Evolutionary conservation across 2,888 invertebrate genomes (phyloP), one percentile per base, ranked within the genome.

Genomic region (Phaonia tiefii): DNA sequence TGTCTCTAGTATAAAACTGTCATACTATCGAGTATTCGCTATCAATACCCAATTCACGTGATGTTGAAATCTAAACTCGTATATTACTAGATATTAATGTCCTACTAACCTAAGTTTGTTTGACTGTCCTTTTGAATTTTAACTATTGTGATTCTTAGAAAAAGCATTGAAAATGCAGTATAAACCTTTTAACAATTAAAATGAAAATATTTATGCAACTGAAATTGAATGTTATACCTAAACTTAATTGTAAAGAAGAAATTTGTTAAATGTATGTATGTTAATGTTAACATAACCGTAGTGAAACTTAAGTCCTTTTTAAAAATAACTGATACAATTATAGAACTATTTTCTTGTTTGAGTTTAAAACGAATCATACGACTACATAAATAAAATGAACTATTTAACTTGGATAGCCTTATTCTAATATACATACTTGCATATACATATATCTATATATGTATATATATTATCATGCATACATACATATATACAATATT

Each of bases 121-220:
- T 25, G 22, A 42, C 25, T 60, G 17, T 63, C 25, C 11, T 56
- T 31, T 71, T 56, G 20, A 54, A 37, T 44, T 71, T 75, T 42
- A 78, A 76, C 80, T 80, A 82, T 69, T 82, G 82, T 84, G 84
- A 83, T 84, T 81, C 73, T 73, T 25, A 79, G 25, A 72, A 79
- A 77, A 10, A n/a, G 84, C 84, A 83, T 84, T 84, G 25, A 26
- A 81, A 83, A 84, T 83, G 83, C 81, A 66, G 54, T 70, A 22
- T 22, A 39, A 69, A 69, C 56, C n/a, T 10, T 67, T 42, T 5
- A 3, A 31, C 31, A 31, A 5, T 5, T 31, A 31, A 44, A 25
- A n/a, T n/a, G n/a, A 56, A 49, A 46, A 67, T 51, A 60, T 26
- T 46, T 46, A 46, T n/a, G 46, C 42, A 42, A 31, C 46, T 54